phyloP scores from a whole-genome alignment of 2,113 vertebrate species.

The Sapayoa aenigma region DNA sequence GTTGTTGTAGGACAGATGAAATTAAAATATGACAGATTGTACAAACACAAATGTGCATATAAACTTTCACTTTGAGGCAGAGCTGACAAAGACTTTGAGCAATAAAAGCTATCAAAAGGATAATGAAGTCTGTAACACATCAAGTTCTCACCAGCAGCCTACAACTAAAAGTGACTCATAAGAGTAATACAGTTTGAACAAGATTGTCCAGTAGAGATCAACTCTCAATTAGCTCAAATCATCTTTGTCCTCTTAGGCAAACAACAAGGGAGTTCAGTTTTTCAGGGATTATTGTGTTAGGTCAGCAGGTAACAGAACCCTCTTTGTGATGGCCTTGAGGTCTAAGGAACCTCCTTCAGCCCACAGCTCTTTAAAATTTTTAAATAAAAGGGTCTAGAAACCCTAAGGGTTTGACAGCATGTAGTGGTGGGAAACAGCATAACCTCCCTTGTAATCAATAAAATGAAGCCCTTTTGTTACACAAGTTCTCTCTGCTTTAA shows the following conservation, averaged over 20 bases:
- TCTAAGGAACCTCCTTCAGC: neutral
- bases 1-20: slow-evolving; percentile 63
- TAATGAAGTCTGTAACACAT: slow-evolving; percentile 63
- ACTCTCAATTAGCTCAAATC: slow-evolving; percentile 38
- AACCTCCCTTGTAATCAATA: neutral
- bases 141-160: slow-evolving; percentile 65
- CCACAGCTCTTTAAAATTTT: slow-evolving; percentile 13
- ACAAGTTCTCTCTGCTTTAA: neutral
- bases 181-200: slow-evolving; percentile 59
- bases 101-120: slow-evolving; percentile 72
- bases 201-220: slow-evolving; percentile 65
- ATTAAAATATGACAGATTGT: slow-evolving; percentile 72
- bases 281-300: neutral
- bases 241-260: slow-evolving; percentile 35
- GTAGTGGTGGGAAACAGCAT: neutral
- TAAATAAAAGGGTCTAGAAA: slow-evolving; percentile 11
- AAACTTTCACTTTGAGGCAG: slow-evolving; percentile 72
- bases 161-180: slow-evolving; percentile 76
- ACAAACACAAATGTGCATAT: slow-evolving; percentile 67
- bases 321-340: neutral
- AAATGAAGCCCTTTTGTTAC: slow-evolving; percentile 8
- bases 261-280: slow-evolving; percentile 10
- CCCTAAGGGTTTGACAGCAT: neutral
- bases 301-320: slow-evolving; percentile 1
- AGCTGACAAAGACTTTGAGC: slow-evolving; percentile 69